Conservation (phyloP, 2,797 vertebrate species). For the Euphonia xanthogaster region DNA sequence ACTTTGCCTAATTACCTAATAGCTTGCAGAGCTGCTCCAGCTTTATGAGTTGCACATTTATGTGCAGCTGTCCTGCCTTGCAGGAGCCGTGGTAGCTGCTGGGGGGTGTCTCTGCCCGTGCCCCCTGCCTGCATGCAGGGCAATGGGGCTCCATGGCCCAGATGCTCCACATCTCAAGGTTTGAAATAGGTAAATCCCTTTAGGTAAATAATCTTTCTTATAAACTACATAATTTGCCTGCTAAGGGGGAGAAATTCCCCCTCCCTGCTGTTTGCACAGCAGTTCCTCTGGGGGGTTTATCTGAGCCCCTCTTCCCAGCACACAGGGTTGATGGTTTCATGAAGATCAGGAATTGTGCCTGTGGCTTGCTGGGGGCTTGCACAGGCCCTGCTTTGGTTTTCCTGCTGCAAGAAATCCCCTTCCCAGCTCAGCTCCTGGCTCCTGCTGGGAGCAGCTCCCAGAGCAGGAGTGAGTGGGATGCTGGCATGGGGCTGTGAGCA, state of each 20-base stretch:
- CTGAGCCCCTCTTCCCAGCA: neutral
- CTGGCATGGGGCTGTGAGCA: neutral
- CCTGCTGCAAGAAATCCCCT: neutral
- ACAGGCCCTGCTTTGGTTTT: neutral
- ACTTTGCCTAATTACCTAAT: conserved; percentile 72
- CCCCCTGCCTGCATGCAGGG: neutral
- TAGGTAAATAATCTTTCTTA: neutral
- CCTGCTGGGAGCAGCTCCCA: neutral
- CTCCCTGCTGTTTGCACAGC: neutral
- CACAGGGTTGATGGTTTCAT: neutral
- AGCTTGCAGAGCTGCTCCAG: conserved; percentile 65
- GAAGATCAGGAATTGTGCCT: neutral
- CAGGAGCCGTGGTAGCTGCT: neutral
- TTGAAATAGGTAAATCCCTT: neutral
- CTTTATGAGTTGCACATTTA: conserved; percentile 68
- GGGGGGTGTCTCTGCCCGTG: neutral
- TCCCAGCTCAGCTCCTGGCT: neutral
- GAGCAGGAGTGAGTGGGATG: neutral
- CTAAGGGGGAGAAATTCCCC: neutral
- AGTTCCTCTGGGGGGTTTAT: neutral
- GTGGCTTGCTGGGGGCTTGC: neutral
- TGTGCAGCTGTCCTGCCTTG: conserved; percentile 34
- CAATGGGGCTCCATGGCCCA: neutral
- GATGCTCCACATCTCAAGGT: neutral
- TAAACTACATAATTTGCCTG: neutral